phyloP scores from a whole-genome alignment of 2,113 vertebrate species.

The Sorex fumeus region DNA sequence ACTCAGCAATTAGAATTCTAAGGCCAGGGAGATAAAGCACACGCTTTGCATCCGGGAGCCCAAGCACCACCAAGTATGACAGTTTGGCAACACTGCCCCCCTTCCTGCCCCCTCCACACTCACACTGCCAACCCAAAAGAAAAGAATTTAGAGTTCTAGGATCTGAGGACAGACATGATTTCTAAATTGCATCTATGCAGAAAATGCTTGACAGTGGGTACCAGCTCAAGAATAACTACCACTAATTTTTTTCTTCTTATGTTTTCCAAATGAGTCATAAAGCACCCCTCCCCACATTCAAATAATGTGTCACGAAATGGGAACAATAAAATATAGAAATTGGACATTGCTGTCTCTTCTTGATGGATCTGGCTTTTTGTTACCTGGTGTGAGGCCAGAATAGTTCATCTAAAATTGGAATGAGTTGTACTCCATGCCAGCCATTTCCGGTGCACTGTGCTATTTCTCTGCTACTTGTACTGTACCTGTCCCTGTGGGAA shows the following conservation, averaged over 20 bases:
- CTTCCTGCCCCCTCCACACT: no score
- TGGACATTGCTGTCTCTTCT: constrained; percentile 48
- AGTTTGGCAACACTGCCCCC: no score
- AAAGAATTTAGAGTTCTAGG: constrained; percentile 61
- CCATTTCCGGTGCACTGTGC: background rate
- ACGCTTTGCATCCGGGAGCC: no score
- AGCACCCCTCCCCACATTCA: constrained; percentile 61
- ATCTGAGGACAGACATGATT: constrained; percentile 68
- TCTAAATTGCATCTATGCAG: constrained; percentile 68
- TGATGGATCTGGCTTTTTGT: constrained; percentile 54
- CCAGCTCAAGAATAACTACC: constrained; percentile 72
- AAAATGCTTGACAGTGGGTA: constrained; percentile 68
- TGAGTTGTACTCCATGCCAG: constrained; percentile 13
- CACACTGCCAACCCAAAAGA: no score
- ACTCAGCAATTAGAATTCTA: background rate
- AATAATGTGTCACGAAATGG: constrained; percentile 47
- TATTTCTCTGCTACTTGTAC: constrained; percentile 28
- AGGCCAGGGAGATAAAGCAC: no score
- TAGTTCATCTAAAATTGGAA: constrained; percentile 22
- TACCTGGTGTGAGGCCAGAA: constrained; percentile 49
- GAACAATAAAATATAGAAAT: constrained; percentile 59
- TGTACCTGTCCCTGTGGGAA: background rate
- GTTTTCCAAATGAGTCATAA: constrained; percentile 79
- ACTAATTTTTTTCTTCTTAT: constrained; percentile 37
- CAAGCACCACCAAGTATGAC: no score